Percentiles rank a stretch among this genome's conserved stretches.
These are phyloP conservation scores for Noturus placidus DNA, from an alignment of 2,113 vertebrate species.

Conservation along the genomic window DNA sequence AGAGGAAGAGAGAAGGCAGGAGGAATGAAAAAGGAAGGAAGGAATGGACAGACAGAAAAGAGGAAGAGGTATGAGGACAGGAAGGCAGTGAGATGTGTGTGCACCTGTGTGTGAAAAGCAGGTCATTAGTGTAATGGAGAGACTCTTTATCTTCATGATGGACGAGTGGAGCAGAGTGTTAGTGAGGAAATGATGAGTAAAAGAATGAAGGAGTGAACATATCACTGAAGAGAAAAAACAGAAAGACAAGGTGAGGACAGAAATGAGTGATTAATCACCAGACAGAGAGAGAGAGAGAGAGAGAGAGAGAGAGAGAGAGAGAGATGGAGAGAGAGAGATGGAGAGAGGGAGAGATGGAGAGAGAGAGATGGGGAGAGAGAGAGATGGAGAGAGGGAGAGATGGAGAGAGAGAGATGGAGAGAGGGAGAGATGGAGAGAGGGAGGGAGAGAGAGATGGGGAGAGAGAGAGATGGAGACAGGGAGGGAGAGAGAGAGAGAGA, in stretches of 20 bases:
- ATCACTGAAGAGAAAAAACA: background rate
- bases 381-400: background rate
- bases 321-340: background rate
- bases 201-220: background rate
- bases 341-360: background rate
- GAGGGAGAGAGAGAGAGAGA: background rate
- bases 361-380: background rate
- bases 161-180: background rate
- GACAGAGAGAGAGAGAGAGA: background rate
- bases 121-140: conserved; percentile 15
- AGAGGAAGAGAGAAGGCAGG: background rate
- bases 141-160: conserved; percentile 7
- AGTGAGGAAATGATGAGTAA: conserved; percentile 2
- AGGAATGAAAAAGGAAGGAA: background rate
- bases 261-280: background rate
- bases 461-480: no score
- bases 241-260: conserved; percentile 2
- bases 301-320: background rate
- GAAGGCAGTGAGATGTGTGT: background rate
- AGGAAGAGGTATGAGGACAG: background rate
- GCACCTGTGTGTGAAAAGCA: conserved; percentile 24
- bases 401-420: background rate
- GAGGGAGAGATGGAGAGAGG: no score
- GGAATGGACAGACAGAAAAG: background rate
- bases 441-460: no score